Base-by-base conservation (phyloP, 2,797 vertebrate genomes). In the Perdix hodgsoniae region DNA sequence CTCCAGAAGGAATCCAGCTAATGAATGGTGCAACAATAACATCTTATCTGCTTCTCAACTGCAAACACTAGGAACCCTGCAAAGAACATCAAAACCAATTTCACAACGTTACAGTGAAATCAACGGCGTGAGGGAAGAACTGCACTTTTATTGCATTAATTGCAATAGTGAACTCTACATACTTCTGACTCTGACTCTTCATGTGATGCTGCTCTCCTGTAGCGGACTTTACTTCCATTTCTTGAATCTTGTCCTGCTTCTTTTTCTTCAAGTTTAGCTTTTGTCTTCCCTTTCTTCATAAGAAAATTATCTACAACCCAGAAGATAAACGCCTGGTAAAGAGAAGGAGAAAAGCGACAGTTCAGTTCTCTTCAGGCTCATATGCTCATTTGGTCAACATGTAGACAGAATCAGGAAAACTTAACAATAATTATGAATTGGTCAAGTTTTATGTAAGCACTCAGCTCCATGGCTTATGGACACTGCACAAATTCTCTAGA, bases 261-360 rank as follows among this genome's bases (percentile, higher is more conserved):
- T 83, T 99, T 98, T 97, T 99, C 99, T 97, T 99, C 99, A 50
- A 98, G 96, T 94, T 99, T 99, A 96, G 99, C 99, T 99, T 99
- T 99, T 97, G 99, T 99, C 95, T 98, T 98, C 86, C 99, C 98
- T 97, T 99, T 99, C 97, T 99, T 99, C 99, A 99, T 99, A 75
- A 99, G 98, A 95, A 99, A 99, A 94, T 99, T 99, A 97, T 99
- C 99, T 61, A 99, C 99, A 87, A 99, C 99, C 99, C 99, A 99
- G 97, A 99, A 99, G 99, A 99, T 99, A 77, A 99, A 98, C 9
- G 99, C 99, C 99, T 99, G 77, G 83, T 76, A 61, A 91, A 85
- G 61, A 74, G 69, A 86, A 91, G n/a, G 15, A 15, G 11, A 67
- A 81, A 69, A 66, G 39, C 0, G 1, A 74, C 39, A 88, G 69